Evolutionary conservation across 2,113 vertebrate genomes (phyloP).

Genomic region (Pleuronectes platessa): DNA sequence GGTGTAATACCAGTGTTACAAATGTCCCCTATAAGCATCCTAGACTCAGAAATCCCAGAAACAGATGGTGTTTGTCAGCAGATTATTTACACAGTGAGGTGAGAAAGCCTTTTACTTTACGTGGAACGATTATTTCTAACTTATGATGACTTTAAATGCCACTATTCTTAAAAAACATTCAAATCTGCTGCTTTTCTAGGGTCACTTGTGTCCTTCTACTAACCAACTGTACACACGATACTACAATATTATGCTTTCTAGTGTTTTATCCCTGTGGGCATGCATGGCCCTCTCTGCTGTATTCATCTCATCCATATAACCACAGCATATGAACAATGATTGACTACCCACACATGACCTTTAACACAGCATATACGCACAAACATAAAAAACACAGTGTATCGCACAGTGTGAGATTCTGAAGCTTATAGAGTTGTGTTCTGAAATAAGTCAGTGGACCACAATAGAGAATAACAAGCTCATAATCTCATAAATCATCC

Average conservation of each 20-base stretch:
- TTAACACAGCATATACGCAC: conserved; percentile 36
- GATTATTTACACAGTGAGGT: neutral
- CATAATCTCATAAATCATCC: neutral
- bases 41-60: neutral
- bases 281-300: conserved; percentile 26
- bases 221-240: conserved; percentile 4
- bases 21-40: too few relatives aligned
- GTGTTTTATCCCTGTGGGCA: conserved; percentile 35
- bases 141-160: too few relatives aligned
- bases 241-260: conserved; percentile 12
- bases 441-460: neutral
- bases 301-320: conserved; percentile 52
- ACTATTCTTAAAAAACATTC: too few relatives aligned
- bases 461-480: conserved; percentile 10
- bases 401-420: neutral
- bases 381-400: conserved; percentile 25
- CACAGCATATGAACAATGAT: conserved; percentile 52
- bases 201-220: neutral
- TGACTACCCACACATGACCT: conserved; percentile 54
- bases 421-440: conserved; percentile 8
- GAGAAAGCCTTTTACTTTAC: neutral
- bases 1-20: too few relatives aligned
- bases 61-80: conserved; percentile 5
- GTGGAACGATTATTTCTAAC: neutral
- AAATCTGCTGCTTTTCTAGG: too few relatives aligned